A percentile compares a stretch with the other conserved stretches of the same genome.
Conservation (phyloP, 2,888 invertebrate species). For the Xylocampa areola region DNA sequence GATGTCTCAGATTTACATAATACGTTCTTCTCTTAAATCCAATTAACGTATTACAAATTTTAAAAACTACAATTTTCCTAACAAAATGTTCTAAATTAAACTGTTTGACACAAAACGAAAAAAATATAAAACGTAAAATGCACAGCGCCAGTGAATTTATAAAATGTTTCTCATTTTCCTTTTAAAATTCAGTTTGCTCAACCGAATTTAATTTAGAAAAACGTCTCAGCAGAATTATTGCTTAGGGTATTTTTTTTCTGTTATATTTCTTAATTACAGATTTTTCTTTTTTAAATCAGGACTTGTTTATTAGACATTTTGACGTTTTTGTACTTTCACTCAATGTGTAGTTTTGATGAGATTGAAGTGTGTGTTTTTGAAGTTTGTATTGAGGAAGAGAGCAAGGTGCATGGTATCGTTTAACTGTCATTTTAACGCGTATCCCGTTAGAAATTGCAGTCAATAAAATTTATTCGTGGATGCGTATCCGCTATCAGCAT, state of each 20-base stretch:
- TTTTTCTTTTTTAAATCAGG: background rate
- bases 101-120: constrained; percentile 2
- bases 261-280: constrained; percentile 1
- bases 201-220: constrained; percentile 44
- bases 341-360: no score
- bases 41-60: background rate
- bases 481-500: no score
- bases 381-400: no score
- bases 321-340: no score
- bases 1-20: no score
- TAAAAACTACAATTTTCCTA: background rate
- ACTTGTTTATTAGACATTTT: no score
- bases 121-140: constrained; percentile 13
- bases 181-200: constrained; percentile 52
- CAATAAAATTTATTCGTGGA: no score
- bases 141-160: constrained; percentile 40
- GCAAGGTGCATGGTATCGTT: no score
- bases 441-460: no score
- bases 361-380: no score
- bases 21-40: no score
- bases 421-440: no score
- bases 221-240: constrained; percentile 10
- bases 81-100: background rate
- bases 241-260: constrained; percentile 18
- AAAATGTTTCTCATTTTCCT: constrained; percentile 55